Conservation (phyloP, 2,888 invertebrate species). For the Metalampra italica region DNA sequence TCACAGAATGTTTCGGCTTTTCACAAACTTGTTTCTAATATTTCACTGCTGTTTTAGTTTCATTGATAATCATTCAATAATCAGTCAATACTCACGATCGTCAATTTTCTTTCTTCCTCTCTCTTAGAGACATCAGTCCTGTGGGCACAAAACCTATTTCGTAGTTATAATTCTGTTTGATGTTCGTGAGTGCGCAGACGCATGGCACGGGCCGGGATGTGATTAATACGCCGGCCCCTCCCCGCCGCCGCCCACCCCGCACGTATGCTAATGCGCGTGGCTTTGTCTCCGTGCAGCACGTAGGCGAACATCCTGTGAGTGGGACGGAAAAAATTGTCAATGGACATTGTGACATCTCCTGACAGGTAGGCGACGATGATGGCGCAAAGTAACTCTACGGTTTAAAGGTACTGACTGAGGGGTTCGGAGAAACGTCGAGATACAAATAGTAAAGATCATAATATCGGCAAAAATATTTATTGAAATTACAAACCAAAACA, state of each 20-base stretch:
- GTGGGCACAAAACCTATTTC: slow-evolving; percentile 1
- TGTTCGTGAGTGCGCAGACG: slow-evolving; percentile 27
- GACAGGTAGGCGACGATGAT: slow-evolving; percentile 18
- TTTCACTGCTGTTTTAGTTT: too few relatives aligned
- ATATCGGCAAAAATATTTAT: too few relatives aligned
- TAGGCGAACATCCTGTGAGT: slow-evolving; percentile 65
- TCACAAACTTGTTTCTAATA: too few relatives aligned
- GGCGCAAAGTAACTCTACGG: not conserved
- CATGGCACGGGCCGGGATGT: slow-evolving; percentile 50
- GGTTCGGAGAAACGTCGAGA: not conserved
- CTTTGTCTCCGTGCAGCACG: slow-evolving; percentile 56
- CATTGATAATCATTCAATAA: too few relatives aligned
- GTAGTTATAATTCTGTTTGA: not conserved
- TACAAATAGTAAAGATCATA: too few relatives aligned
- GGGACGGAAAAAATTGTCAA: slow-evolving; percentile 52
- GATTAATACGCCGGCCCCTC: slow-evolving; percentile 44
- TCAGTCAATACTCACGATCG: too few relatives aligned
- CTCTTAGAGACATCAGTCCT: not conserved
- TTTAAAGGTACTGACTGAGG: not conserved
- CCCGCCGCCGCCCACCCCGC: slow-evolving; percentile 50
- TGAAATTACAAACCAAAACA: too few relatives aligned
- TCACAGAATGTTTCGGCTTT: too few relatives aligned
- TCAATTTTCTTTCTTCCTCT: too few relatives aligned
- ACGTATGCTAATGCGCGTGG: slow-evolving; percentile 49
- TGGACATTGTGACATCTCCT: slow-evolving; percentile 48